Evolutionary conservation across 1,140 invertebrate species (phyloP), one percentile per base, ranked within the genome.

Genomic region (Linepithema humile): DNA sequence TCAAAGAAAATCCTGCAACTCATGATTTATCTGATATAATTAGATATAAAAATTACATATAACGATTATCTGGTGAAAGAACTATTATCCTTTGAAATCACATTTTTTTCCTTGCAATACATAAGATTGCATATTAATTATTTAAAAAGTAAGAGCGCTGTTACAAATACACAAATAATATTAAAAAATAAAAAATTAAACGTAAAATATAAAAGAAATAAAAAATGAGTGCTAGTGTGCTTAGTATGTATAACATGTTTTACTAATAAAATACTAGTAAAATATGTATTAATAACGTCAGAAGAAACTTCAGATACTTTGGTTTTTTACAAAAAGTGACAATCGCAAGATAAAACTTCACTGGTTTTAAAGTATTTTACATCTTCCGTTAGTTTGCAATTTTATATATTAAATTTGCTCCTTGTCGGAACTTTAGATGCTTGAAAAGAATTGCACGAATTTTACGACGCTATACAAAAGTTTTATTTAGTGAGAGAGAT

Each of bases 101-200:
- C n/a, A 77, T 65, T 15, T 12, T 9, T 4, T 64, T 35, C 35
- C 10, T 12, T 7, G 4, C 3, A 23, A 7, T 17, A 64, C 38
- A 38, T n/a, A 65, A 3, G 38, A 3, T n/a, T 26, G 3, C 29
- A 23, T 12, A 17, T 62, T 45, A 50, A 62, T 75, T 3, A 48
- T 1, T 35, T 40, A 2, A 17, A 0, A 15, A 45, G 17, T 45
- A 17, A 48, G 60, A 10, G 26, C 15, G n/a, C 1, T 48, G 43
- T 29, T 23, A 45, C 20, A 38, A 77, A 23, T 64, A 35, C 3
- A 26, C 20, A 23, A 65, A 38, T 29, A 2, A 3, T 23, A 26
- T 1, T 50, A 29, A 64, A 26, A n/a, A 7, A 77, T 64, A 4
- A 77, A 48, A 65, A 50, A 65, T 77, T 65, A 65, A 50, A 65